Percentiles rank a stretch among this genome's conserved stretches.
phyloP scores from a whole-genome alignment of 2,797 vertebrate genomes.

The Salarias fasciatus region DNA sequence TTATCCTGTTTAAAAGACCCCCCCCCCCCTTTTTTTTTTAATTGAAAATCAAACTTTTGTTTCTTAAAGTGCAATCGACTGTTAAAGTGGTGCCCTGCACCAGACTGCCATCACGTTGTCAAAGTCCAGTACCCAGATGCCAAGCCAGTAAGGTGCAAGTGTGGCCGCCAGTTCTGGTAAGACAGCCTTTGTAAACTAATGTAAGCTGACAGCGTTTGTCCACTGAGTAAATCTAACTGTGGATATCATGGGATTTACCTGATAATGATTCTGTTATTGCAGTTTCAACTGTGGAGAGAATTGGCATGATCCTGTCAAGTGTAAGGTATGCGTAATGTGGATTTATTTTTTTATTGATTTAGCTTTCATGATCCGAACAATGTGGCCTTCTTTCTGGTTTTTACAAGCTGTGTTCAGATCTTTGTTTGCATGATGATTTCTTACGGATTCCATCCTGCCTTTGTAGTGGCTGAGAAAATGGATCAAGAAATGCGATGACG shows the following conservation, averaged over 20 bases:
- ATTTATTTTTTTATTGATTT: not conserved
- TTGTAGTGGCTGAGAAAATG: constrained; percentile 98
- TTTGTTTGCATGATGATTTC: constrained; percentile 8
- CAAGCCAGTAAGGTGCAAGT: constrained; percentile 99
- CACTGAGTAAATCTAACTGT: not conserved
- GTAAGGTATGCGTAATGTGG: constrained; percentile 87
- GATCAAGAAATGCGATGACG: constrained; percentile 99
- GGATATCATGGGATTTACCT: constrained; percentile 9
- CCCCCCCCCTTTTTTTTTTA: too few relatives aligned
- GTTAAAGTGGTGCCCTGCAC: constrained; percentile 99
- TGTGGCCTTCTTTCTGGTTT: not conserved
- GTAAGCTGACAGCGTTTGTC: not conserved
- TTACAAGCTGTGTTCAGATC: not conserved
- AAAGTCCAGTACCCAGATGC: constrained; percentile 99
- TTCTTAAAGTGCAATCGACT: constrained; percentile 94
- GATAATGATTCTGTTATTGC: constrained; percentile 52
- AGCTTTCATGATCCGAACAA: not conserved
- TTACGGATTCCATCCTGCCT: not conserved
- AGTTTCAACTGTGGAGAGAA: constrained; percentile 99
- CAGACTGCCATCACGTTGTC: constrained; percentile 99
- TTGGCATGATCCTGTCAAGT: constrained; percentile 99
- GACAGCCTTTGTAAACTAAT: constrained; percentile 35
- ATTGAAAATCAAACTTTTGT: constrained; percentile 23
- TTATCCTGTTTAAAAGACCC: not conserved
- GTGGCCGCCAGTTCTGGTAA: constrained; percentile 99